A percentile compares a stretch with the other conserved stretches of the same genome.
phyloP scores from a whole-genome alignment of 2,888 invertebrate genomes.

The Oligia strigilis region DNA sequence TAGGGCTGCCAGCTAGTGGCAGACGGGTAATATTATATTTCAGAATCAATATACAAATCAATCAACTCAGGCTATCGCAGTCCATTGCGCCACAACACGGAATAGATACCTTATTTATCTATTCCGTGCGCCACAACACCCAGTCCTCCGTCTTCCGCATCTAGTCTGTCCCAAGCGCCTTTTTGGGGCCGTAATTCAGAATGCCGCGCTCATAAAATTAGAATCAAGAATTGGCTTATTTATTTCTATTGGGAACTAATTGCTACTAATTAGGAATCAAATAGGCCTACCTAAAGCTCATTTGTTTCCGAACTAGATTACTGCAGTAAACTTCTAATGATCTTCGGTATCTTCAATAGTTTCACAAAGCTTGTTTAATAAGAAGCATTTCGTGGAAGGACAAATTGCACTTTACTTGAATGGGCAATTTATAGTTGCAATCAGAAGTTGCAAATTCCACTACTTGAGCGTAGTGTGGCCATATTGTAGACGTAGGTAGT shows the following conservation, averaged over 20 bases:
- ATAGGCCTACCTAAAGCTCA: too few species aligned
- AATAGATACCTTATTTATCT: too few species aligned
- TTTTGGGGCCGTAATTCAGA: neutral
- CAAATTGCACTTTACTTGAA: conserved; percentile 1
- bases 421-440: neutral
- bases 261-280: neutral
- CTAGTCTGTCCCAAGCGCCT: neutral
- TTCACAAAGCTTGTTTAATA: neutral
- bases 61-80: neutral
- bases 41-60: neutral
- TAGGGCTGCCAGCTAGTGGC: neutral
- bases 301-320: neutral
- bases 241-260: neutral
- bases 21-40: neutral
- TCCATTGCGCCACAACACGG: neutral
- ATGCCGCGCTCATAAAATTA: neutral
- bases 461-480: neutral
- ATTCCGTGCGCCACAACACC: too few species aligned
- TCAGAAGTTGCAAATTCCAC: neutral
- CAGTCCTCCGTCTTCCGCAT: neutral
- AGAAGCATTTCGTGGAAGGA: neutral
- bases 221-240: neutral
- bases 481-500: neutral
- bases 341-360: neutral
- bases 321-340: neutral